Conservation (phyloP, 2,113 vertebrate genomes). For the Cephalopterus ornatus region DNA sequence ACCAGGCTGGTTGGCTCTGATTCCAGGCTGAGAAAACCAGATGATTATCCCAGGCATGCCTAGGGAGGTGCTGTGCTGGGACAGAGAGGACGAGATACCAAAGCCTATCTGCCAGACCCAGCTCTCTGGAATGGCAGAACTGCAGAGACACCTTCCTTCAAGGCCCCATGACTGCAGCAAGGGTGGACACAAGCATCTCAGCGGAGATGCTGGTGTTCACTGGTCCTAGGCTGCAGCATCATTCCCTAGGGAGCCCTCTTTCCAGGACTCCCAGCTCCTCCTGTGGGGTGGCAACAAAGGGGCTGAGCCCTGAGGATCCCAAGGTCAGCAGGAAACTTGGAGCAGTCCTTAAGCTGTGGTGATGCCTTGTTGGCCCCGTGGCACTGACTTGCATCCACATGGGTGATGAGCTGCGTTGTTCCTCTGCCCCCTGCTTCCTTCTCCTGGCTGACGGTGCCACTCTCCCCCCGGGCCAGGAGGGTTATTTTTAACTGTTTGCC, state of each 20-base stretch:
- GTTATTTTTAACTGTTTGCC: conserved; percentile 72
- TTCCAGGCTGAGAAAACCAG: background rate
- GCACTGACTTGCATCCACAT: background rate
- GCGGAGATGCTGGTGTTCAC: background rate
- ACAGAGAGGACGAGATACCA: accelerated
- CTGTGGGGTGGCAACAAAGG: background rate
- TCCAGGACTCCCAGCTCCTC: background rate
- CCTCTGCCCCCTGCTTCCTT: conserved; percentile 11
- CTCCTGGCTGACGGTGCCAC: conserved; percentile 21
- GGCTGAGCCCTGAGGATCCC: background rate
- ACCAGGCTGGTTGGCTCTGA: background rate
- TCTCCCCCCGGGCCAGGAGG: conserved; percentile 21
- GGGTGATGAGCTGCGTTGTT: accelerated
- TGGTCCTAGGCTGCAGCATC: background rate
- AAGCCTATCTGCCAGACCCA: background rate
- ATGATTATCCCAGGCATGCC: background rate
- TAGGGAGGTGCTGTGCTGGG: background rate
- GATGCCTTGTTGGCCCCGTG: accelerated
- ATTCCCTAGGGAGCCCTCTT: accelerated
- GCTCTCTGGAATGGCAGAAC: background rate
- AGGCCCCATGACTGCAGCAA: background rate
- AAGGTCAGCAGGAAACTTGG: background rate
- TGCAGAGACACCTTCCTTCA: background rate
- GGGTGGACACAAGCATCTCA: background rate
- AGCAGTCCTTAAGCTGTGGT: background rate